Evolutionary conservation across 2,113 vertebrate genomes (phyloP), one percentile per base, ranked within the genome.

Genomic region (Triplophysa rosa): DNA sequence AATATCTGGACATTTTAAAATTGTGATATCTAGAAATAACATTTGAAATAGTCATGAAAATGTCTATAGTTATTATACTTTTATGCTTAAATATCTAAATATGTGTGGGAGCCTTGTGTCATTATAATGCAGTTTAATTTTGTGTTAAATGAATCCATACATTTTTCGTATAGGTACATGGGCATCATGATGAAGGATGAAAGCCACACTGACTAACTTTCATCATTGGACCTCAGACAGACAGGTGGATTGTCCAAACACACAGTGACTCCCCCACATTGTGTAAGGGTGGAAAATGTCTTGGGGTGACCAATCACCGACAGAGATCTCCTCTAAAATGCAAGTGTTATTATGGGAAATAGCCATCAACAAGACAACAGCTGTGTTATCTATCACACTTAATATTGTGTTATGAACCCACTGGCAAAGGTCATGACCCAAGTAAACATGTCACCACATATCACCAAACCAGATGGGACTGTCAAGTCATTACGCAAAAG

Each of bases 131-230:
- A 12, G 8, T 24, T 26, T 37, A 8, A 29, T 29, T 71, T 45
- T 61, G 8, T 42, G 6, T 54, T 29, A 12, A 17, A 14, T 3
- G 3, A 21, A 4, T 6, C 29, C 68, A 56, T 61, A 14, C 59
- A 9, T 29, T 73, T 6, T 54, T 7, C 63, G 70, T 42, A 17
- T 78, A 84, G 83, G 49, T 92, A 95, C 91, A 96, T 99, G 98
- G 97, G 97, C 67, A 91, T 94, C 84, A 75, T 95, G 84, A 85
- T 88, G 2, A 92, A 91, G 82, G 87, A 93, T 76, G 85, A 85
- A 65, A 21, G 42, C 62, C 78, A 82, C 16, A 54, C 45, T 9
- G 83, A 88, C 80, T 86, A 67, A 54, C 42, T 52, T 77, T 24
- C 7, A 21, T 9, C 37, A 61, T 63, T 37, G 24, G 71, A 74